These are phyloP conservation scores for Hemiscyllium ocellatum DNA, from an alignment of 2,113 vertebrate species.

Conservation along the genomic window DNA sequence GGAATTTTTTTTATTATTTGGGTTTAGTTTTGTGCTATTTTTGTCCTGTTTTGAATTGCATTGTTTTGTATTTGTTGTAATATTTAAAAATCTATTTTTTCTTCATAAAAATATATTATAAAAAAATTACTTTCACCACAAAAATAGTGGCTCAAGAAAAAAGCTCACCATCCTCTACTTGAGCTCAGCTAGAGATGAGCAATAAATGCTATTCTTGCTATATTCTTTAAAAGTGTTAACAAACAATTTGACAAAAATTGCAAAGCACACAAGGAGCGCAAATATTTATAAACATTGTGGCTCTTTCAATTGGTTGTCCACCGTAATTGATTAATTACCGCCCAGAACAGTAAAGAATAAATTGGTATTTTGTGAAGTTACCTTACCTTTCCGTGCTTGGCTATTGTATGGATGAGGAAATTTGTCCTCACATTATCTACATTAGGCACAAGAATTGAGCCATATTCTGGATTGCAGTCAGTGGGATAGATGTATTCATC, in stretches of 20 bases:
- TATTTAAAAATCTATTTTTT: too few relatives aligned
- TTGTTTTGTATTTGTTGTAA: too few relatives aligned
- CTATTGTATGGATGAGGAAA: constrained; percentile 83
- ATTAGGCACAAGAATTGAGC: constrained; percentile 87
- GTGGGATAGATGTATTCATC: constrained; percentile 80
- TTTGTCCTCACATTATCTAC: constrained; percentile 87
- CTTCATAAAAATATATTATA: too few relatives aligned
- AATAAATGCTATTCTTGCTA: not conserved
- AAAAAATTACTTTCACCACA: not conserved
- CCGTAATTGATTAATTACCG: not conserved
- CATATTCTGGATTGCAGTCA: constrained; percentile 69
- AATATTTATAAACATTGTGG: not conserved
- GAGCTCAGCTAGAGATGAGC: not conserved
- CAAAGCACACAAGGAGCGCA: not conserved
- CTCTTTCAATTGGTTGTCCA: not conserved
- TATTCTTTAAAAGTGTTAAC: not conserved
- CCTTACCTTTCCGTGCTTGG: constrained; percentile 85
- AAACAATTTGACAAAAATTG: not conserved
- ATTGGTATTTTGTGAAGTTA: not conserved
- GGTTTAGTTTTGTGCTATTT: too few relatives aligned
- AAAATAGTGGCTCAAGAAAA: not conserved
- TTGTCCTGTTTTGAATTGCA: too few relatives aligned
- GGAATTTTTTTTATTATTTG: too few relatives aligned
- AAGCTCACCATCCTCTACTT: not conserved
- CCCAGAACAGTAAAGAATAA: not conserved